phyloP scores from a whole-genome alignment of 2,113 vertebrate species.

The Chascanopsetta lugubris region DNA sequence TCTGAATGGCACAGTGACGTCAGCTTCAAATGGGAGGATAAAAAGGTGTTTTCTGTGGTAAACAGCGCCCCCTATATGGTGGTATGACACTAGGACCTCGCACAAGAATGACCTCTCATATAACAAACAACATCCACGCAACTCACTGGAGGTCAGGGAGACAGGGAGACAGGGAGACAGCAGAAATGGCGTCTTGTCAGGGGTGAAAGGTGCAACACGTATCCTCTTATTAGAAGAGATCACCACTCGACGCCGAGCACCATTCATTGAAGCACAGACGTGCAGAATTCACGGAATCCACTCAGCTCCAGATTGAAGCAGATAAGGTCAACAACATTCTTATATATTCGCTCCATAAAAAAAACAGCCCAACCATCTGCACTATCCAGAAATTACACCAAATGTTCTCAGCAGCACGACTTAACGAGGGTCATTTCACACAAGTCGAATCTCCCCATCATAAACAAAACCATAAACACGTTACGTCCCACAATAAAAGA shows the following conservation, averaged over 20 bases:
- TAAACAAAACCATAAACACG: slow-evolving; percentile 26
- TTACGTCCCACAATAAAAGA: slow-evolving; percentile 27
- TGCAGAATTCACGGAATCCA: not conserved
- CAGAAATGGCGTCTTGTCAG: no score
- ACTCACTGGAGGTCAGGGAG: no score
- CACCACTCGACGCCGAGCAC: not conserved
- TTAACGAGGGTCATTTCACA: slow-evolving; percentile 25
- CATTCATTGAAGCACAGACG: not conserved
- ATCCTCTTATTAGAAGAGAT: not conserved
- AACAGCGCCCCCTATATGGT: no score
- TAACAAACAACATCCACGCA: no score
- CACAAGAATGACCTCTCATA: no score
- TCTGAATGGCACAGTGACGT: no score
- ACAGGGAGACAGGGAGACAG: no score
- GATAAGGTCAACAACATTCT: not conserved
- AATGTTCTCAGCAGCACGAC: slow-evolving; percentile 2
- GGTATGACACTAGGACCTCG: no score
- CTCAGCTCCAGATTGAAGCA: not conserved
- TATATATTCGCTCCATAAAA: not conserved
- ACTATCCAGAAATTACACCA: slow-evolving; percentile 19
- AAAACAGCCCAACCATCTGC: not conserved
- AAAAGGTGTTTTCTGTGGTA: no score
- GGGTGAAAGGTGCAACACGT: not conserved
- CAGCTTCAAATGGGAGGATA: no score
- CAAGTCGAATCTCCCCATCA: slow-evolving; percentile 22